Evolutionary conservation across 1,140 invertebrate genomes (phyloP), one percentile per base, ranked within the genome.

Genomic region (Atta colombica): DNA sequence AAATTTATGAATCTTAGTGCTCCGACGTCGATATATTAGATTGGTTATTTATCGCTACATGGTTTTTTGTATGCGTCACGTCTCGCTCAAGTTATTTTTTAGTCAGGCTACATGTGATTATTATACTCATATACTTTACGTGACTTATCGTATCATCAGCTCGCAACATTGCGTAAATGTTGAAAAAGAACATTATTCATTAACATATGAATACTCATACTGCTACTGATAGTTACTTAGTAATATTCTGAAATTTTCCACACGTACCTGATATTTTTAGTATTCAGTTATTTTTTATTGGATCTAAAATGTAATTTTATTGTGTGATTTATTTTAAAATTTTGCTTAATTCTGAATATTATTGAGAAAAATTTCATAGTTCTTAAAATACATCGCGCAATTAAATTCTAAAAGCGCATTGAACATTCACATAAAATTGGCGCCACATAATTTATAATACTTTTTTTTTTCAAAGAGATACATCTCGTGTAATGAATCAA

Each of bases 101-200:
- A 60, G 51, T 60, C 80, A 49, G n/a, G 7, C 35, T 77, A 69
- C 16, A 14, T 55, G 7, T 74, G 25, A 81, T 68, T 68, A 39
- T 80, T 74, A 7, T 45, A n/a, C 21, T 80, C n/a, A 14, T 3
- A 31, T 53, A 39, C 35, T 55, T 51, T 39, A 60, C 66, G 68
- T 74, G 80, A 60, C 35, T 74, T 72, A 74, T 82, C 68, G 25
- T 49, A 39, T 31, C 39, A 61, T 72, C 10, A 49, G 7, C 28
- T 45, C 12, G 35, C 53, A 82, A 74, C 16, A 74, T 82, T 49
- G 25, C 21, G 8, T 45, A 35, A 61, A 74, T 60, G 12, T 35
- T 74, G 25, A 58, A 74, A 81, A 81, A 81, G 39, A 60, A 61
- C 25, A 74, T 74, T 82, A 82, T 49, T 74, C 25, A 74, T 74